These are phyloP conservation scores for Agonopterix alstromeriana DNA, from an alignment of 2,888 invertebrate genomes.

Conservation along the genomic window DNA sequence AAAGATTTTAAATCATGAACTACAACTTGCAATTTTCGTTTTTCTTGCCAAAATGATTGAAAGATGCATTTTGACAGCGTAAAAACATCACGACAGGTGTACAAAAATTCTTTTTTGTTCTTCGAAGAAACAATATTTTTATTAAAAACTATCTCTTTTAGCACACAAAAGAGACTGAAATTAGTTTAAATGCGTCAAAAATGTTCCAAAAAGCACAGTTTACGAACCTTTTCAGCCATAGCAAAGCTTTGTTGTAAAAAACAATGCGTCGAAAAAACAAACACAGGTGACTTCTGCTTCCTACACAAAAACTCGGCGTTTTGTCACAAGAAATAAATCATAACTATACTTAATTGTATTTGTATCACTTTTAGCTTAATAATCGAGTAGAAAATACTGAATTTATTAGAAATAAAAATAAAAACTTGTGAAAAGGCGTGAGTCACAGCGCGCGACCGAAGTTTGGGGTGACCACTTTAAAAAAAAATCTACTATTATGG, in stretches of 20 bases:
- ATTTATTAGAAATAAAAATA: conserved; percentile 2
- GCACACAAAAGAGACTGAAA: no score
- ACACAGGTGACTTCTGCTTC: conserved; percentile 6
- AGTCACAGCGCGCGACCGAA: neutral
- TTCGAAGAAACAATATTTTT: no score
- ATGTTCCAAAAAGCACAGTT: neutral
- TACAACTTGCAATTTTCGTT: conserved; percentile 25
- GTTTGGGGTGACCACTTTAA: no score
- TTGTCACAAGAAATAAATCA: neutral
- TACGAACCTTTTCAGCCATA: conserved; percentile 50
- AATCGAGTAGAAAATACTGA: neutral
- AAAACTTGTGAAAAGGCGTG: conserved; percentile 1
- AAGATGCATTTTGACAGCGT: conserved; percentile 7
- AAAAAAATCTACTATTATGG: no score
- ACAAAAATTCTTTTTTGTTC: neutral
- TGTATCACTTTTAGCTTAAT: neutral
- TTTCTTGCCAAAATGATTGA: conserved; percentile 21
- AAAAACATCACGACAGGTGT: neutral
- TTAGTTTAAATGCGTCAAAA: neutral
- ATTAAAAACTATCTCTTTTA: no score
- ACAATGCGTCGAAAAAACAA: conserved; percentile 13
- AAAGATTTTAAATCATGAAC: conserved; percentile 7
- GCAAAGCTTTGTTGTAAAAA: conserved; percentile 19
- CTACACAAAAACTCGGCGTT: neutral
- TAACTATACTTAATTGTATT: neutral